phyloP scores from a whole-genome alignment of 2,797 vertebrate species.

The Cyclura pinguis region DNA sequence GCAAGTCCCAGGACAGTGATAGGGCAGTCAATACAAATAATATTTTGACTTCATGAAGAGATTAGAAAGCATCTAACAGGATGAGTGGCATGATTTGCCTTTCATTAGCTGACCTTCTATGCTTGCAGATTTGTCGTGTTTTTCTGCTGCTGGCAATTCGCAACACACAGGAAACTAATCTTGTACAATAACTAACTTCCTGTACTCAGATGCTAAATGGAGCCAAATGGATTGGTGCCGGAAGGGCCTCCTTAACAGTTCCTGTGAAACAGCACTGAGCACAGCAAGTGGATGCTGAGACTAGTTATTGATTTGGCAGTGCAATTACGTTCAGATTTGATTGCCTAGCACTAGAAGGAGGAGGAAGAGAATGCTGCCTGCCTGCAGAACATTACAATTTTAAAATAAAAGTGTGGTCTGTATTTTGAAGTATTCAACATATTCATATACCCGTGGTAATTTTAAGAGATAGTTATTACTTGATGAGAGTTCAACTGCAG shows the following conservation, averaged over 20 bases:
- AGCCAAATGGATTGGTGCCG: constrained; percentile 84
- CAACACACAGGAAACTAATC: constrained; percentile 86
- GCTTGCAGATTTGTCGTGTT: background rate
- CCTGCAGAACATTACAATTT: background rate
- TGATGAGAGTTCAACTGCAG: background rate
- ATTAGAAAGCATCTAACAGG: constrained; percentile 52
- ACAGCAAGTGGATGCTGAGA: constrained; percentile 77
- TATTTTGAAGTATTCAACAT: background rate
- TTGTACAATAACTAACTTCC: constrained; percentile 85
- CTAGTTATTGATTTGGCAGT: constrained; percentile 61
- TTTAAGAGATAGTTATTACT: background rate
- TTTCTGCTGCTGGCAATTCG: constrained; percentile 61
- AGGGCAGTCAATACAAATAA: background rate
- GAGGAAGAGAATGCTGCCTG: background rate
- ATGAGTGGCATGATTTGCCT: background rate
- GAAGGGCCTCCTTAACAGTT: constrained; percentile 76
- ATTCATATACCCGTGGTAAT: background rate
- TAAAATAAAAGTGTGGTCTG: background rate
- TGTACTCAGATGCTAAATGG: constrained; percentile 82
- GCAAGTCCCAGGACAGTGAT: background rate
- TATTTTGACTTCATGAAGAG: background rate
- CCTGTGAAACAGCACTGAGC: constrained; percentile 76
- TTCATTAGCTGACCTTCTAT: constrained; percentile 19
- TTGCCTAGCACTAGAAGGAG: background rate
- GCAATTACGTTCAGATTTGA: background rate